Percentiles rank a stretch among this genome's conserved stretches.
These are phyloP conservation scores for Paratilapia polleni DNA, from an alignment of 2,113 vertebrate genomes.

Conservation along the genomic window DNA sequence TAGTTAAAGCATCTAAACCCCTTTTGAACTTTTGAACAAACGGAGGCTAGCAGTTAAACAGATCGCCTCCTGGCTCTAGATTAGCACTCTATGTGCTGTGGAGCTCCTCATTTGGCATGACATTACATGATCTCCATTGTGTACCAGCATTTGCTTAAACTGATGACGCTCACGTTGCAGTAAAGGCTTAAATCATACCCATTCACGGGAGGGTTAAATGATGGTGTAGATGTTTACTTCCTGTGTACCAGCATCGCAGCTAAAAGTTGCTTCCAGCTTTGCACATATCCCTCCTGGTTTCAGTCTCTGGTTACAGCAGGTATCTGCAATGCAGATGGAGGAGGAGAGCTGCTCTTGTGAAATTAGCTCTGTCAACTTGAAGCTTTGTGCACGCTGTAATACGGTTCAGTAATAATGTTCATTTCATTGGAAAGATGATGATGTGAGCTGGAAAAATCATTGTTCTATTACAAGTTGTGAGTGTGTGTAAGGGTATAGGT, in stretches of 20 bases:
- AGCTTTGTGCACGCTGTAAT: neutral
- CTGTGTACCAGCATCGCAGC: conserved; percentile 20
- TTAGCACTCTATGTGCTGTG: neutral
- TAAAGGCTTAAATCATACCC: neutral
- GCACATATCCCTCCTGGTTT: conserved; percentile 14
- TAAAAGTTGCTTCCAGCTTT: conserved; percentile 28
- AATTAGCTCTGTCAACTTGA: conserved; percentile 20
- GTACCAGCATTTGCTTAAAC: neutral
- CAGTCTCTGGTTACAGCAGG: conserved; percentile 68
- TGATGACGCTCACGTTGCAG: neutral
- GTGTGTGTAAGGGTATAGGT: neutral
- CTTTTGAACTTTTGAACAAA: neutral
- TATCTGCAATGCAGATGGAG: conserved; percentile 73
- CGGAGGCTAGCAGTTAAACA: neutral
- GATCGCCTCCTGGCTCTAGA: neutral
- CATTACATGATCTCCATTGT: neutral
- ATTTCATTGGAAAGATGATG: conserved; percentile 10
- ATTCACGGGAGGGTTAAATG: neutral
- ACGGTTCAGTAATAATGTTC: neutral
- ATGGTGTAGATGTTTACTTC: conserved; percentile 10
- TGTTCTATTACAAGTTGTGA: neutral
- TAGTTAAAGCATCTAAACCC: too few species aligned
- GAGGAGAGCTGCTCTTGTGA: conserved; percentile 28
- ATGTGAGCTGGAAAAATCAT: neutral
- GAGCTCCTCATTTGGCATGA: neutral